Evolutionary conservation across 2,888 invertebrate species (phyloP), one percentile per base, ranked within the genome.

Genomic region (Malachius bipustulatus): DNA sequence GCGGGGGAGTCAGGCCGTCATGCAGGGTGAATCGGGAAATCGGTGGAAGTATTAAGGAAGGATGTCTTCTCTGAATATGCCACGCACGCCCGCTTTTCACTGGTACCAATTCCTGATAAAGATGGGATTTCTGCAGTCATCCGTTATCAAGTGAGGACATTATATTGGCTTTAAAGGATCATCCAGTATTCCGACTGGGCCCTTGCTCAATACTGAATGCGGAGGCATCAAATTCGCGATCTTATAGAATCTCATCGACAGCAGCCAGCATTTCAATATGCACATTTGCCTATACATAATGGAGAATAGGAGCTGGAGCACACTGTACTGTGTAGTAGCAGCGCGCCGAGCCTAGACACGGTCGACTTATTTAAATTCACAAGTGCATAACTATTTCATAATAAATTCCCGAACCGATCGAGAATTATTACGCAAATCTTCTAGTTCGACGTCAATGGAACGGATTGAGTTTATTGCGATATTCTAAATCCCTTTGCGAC

Each of bases 91-190:
- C 36, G 40, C 40, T 42, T 40, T 42, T 42, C 42, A 42, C 42
- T 42, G 40, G 42, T 40, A 42, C 42, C 42, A 42, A 42, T 42
- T 40, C 38, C 42, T 40, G 40, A 38, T 40, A 42, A 42, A 42
- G 40, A 42, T 42, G 26, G 42, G 42, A 42, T 42, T 42, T 42
- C 42, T 42, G 38, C 38, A 42, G 42, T 40, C 42, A 40, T 33
- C 40, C 42, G 37, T 40, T 42, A 42, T 42, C 42, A 42, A 42
- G 42, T 42, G 40, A 38, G 38, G 42, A 42, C 42, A 42, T 42
- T 42, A 42, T 42, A 42, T 40, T 42, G 40, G 42, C 42, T 40
- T 42, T 40, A 40, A 40, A 30, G 42, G 40, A 40, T 40, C 40
- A 40, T 34, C 36, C 34, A 42, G 42, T 42, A 42, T 42, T 42